phyloP scores from a whole-genome alignment of 2,113 vertebrate species.

The Turnix velox region DNA sequence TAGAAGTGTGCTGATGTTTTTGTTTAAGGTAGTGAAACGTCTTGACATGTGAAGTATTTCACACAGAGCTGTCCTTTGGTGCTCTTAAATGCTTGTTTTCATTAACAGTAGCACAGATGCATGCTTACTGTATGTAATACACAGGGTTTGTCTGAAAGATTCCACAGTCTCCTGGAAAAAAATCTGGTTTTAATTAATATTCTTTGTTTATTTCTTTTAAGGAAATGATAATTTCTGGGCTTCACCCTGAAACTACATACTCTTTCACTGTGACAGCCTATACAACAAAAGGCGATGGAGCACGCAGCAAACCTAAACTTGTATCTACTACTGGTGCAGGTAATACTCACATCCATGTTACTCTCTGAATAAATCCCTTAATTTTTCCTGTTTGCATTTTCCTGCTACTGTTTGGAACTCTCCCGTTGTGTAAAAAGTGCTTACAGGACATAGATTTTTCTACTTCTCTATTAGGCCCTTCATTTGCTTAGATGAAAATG shows the following conservation, averaged over 20 bases:
- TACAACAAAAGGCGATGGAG: slow-evolving; percentile 97
- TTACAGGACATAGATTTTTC: neutral
- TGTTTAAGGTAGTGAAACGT: neutral
- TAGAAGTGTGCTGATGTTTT: neutral
- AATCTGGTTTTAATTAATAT: neutral
- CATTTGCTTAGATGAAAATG: neutral
- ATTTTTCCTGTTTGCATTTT: neutral
- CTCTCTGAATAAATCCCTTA: neutral
- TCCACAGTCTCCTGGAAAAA: neutral
- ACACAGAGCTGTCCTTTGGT: neutral
- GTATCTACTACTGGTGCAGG: slow-evolving; percentile 96
- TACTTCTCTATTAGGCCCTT: neutral
- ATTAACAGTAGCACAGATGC: neutral
- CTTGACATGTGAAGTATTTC: neutral
- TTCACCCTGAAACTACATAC: slow-evolving; percentile 94
- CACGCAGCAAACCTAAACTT: slow-evolving; percentile 94
- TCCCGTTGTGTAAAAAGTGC: neutral
- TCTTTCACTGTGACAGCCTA: slow-evolving; percentile 96
- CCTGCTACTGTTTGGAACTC: neutral
- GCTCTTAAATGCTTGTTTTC: slow-evolving; percentile 37
- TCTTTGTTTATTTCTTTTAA: slow-evolving; percentile 65
- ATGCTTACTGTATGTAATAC: neutral
- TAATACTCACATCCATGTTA: slow-evolving; percentile 35
- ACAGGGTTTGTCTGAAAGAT: neutral
- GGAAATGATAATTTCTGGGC: slow-evolving; percentile 94